phyloP scores from a whole-genome alignment of 2,113 vertebrate genomes.

The Shinisaurus crocodilurus region DNA sequence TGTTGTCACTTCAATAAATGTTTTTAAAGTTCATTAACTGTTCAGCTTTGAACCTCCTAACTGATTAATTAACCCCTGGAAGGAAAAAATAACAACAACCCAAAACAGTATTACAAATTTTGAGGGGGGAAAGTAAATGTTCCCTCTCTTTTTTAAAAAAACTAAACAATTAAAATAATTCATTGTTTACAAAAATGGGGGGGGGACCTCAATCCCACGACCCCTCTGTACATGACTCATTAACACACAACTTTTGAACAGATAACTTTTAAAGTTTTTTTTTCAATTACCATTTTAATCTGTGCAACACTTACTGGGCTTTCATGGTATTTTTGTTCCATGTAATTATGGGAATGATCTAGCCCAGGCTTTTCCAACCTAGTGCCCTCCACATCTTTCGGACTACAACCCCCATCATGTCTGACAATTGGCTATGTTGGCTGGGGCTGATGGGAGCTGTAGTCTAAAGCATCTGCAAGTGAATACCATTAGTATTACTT shows the following conservation, averaged over 20 bases:
- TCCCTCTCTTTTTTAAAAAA: not conserved
- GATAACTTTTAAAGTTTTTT: not conserved
- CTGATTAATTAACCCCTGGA: not conserved
- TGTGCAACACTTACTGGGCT: not conserved
- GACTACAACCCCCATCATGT: too few relatives aligned
- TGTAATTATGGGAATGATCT: not conserved
- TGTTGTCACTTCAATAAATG: not conserved
- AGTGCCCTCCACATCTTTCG: too few relatives aligned
- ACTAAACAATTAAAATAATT: not conserved
- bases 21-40: slow-evolving; percentile 5
- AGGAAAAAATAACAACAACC: too few relatives aligned
- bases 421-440: too few relatives aligned
- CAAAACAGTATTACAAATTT: not conserved
- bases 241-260: not conserved
- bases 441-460: too few relatives aligned
- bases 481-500: not conserved
- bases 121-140: not conserved
- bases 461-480: too few relatives aligned
- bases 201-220: not conserved
- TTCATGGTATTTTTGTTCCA: not conserved
- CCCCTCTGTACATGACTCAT: not conserved
- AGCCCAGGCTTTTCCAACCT: not conserved
- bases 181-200: not conserved
- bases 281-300: not conserved
- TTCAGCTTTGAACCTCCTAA: not conserved